Evolutionary conservation across 2,888 invertebrate species (phyloP).

Genomic region (Scaptomyza parva): DNA sequence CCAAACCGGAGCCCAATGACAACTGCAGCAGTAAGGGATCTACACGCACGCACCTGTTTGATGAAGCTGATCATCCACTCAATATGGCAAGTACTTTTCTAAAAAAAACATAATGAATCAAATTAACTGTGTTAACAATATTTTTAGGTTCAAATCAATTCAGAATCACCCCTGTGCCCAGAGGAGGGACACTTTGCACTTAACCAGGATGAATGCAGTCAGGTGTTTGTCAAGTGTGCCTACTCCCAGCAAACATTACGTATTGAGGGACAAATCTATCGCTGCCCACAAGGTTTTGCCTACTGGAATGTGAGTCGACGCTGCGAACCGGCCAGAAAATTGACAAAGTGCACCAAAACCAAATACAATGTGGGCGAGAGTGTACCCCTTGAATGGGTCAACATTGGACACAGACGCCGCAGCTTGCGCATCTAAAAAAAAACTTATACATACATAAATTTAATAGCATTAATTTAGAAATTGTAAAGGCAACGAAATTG

Average conservation of each 20-base stretch:
- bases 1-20: constrained; percentile 87
- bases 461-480: constrained; percentile 52
- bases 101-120: neutral
- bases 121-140: neutral
- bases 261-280: constrained; percentile 89
- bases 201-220: constrained; percentile 89
- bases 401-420: constrained; percentile 82
- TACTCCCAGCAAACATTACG: constrained; percentile 85
- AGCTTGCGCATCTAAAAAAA: constrained; percentile 74
- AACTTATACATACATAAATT: neutral
- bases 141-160: constrained; percentile 88
- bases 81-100: constrained; percentile 73
- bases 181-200: constrained; percentile 89
- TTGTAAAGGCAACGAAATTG: constrained; percentile 52
- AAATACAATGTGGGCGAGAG: constrained; percentile 70
- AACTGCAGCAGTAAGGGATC: constrained; percentile 52
- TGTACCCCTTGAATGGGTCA: constrained; percentile 84
- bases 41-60: constrained; percentile 63
- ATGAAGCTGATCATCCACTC: constrained; percentile 66
- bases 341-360: constrained; percentile 86
- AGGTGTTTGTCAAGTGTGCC: constrained; percentile 90
- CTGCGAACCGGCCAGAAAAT: constrained; percentile 88
- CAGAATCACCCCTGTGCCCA: constrained; percentile 87
- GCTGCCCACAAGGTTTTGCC: constrained; percentile 91
- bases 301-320: constrained; percentile 92